These are phyloP conservation scores for Miniopterus natalensis DNA, from an alignment of 2,113 vertebrate species.

Conservation along the genomic window DNA sequence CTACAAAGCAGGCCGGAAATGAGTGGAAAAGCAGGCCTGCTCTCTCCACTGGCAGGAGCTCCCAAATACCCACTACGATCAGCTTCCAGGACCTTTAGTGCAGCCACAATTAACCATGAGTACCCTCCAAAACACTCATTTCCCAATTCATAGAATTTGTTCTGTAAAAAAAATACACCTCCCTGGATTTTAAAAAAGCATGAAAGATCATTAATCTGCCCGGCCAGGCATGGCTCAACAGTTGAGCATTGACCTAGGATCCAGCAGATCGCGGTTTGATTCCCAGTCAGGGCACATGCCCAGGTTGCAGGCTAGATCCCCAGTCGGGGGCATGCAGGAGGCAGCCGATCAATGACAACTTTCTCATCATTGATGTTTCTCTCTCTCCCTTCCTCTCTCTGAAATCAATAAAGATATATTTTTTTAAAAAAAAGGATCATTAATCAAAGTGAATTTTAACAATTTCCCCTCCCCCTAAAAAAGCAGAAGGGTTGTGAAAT, in stretches of 20 bases:
- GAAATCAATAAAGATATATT: no score
- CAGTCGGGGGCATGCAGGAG: no score
- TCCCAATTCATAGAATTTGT: background rate
- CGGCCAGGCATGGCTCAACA: no score
- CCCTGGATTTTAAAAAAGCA: slow-evolving; percentile 36
- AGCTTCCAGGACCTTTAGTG: background rate
- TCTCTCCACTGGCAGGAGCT: background rate
- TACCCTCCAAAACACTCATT: background rate
- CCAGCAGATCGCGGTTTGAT: no score
- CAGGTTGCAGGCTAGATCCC: no score
- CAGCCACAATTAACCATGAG: background rate
- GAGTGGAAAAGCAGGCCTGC: background rate
- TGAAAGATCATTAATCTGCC: background rate
- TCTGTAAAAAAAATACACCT: background rate
- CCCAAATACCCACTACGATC: background rate
- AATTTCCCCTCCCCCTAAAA: background rate
- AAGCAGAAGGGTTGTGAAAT: background rate
- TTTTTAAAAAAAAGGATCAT: slow-evolving; percentile 39
- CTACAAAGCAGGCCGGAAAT: background rate
- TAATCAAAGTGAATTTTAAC: slow-evolving; percentile 9
- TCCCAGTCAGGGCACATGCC: no score
- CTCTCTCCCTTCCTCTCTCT: no score
- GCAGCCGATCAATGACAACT: no score
- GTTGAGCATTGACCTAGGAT: no score
- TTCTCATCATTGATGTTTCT: no score